Percentiles rank a stretch among this genome's conserved stretches.
These are phyloP conservation scores for Epinotia demarniana DNA, from an alignment of 2,888 invertebrate species.

Conservation along the genomic window DNA sequence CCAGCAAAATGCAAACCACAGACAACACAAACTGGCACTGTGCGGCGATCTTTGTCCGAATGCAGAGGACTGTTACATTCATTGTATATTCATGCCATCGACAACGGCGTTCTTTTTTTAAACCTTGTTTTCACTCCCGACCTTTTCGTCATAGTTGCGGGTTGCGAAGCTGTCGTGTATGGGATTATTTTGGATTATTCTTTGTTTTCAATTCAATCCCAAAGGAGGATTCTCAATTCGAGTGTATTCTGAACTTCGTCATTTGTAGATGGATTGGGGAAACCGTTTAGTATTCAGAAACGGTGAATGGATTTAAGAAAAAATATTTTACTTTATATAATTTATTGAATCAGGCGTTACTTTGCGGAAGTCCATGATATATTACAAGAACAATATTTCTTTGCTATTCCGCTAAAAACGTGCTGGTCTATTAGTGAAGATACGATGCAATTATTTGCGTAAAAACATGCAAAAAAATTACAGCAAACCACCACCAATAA, in stretches of 20 bases:
- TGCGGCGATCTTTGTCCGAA: slow-evolving; percentile 53
- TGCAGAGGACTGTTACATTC: slow-evolving; percentile 55
- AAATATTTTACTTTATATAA: no score
- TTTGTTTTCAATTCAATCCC: neutral
- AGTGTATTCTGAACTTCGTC: neutral
- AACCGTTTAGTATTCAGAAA: no score
- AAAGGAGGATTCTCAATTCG: neutral
- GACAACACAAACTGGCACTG: slow-evolving; percentile 48
- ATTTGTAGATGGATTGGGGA: no score
- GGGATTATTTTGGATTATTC: slow-evolving; percentile 27
- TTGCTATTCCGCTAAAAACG: no score
- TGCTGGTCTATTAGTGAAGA: no score
- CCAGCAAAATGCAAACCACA: slow-evolving; percentile 34
- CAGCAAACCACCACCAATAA: no score
- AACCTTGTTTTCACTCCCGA: slow-evolving; percentile 22
- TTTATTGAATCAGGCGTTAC: no score
- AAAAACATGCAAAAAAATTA: no score
- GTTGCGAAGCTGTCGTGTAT: slow-evolving; percentile 14
- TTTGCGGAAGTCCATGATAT: no score
- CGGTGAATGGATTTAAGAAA: no score
- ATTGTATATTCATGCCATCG: slow-evolving; percentile 64
- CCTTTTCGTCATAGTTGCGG: slow-evolving; percentile 20
- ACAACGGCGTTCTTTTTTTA: slow-evolving; percentile 24
- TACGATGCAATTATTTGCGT: no score
- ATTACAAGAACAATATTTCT: no score